Conservation (phyloP, 1,140 invertebrate species). For the Amphibalanus amphitrite region DNA sequence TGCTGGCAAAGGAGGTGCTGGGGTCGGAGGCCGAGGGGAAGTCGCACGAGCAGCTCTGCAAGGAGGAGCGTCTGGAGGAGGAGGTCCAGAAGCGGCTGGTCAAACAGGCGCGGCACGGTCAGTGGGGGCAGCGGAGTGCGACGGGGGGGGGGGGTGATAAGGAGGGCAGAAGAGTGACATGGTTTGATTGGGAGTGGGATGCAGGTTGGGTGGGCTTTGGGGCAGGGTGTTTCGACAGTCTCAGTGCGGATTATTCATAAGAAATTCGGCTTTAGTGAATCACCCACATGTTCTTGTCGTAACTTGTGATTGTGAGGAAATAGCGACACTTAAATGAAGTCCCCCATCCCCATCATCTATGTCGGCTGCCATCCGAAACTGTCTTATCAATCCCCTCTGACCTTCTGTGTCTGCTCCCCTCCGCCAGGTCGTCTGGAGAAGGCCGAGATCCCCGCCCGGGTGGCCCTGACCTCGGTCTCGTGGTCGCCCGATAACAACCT, state of each 20-base stretch:
- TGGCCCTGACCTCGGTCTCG: slow-evolving; percentile 69
- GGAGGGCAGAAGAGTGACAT: no score
- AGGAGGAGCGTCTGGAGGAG: background rate
- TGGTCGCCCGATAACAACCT: slow-evolving; percentile 94
- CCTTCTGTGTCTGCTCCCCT: background rate
- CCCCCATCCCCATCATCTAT: no score
- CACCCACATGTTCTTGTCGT: no score
- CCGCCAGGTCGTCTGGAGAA: slow-evolving; percentile 6
- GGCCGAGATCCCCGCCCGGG: slow-evolving; percentile 68
- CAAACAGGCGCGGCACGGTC: background rate
- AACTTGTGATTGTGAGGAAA: no score
- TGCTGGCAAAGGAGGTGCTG: slow-evolving; percentile 7
- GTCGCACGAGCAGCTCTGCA: slow-evolving; percentile 3
- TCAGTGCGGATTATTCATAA: no score
- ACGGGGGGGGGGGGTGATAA: no score
- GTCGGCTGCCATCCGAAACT: no score
- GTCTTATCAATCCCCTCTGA: no score
- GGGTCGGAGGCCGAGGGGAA: slow-evolving; percentile 1
- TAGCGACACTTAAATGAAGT: slow-evolving; percentile 4
- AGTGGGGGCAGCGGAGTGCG: background rate
- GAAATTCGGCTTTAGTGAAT: no score
- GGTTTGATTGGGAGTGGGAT: no score
- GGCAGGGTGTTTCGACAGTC: no score
- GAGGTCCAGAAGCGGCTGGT: background rate
- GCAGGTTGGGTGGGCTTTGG: no score